These are phyloP conservation scores for Drosophila pallidifrons DNA, from an alignment of 1,140 invertebrate species.

Conservation along the genomic window DNA sequence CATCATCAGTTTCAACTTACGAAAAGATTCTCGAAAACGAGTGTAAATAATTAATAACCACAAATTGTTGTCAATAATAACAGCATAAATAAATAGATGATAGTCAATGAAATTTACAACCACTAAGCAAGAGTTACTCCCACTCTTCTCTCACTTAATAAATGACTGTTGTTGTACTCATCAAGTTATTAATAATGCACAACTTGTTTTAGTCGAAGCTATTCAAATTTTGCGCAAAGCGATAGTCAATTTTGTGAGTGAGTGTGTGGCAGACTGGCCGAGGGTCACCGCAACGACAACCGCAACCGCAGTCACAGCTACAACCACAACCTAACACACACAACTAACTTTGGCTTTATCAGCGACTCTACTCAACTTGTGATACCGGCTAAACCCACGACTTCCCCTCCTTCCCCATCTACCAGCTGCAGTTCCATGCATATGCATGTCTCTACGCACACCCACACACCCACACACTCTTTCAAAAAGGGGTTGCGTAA, in stretches of 20 bases:
- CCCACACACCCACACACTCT: conserved; percentile 18
- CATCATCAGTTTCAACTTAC: too few relatives aligned
- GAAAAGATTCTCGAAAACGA: too few relatives aligned
- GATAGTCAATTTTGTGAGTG: conserved; percentile 11
- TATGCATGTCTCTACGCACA: conserved; percentile 22
- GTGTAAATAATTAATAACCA: too few relatives aligned
- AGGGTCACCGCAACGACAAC: conserved; percentile 14
- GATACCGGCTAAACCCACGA: conserved; percentile 20
- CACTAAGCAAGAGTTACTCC: too few relatives aligned
- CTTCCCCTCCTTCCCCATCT: neutral
- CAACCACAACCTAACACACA: conserved; percentile 8
- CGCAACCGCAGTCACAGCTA: neutral
- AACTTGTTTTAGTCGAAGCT: neutral
- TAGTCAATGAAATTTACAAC: too few relatives aligned
- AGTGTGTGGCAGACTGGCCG: conserved; percentile 1
- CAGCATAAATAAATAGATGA: too few relatives aligned
- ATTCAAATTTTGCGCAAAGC: neutral
- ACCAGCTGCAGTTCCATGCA: conserved; percentile 20
- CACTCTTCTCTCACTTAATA: too few relatives aligned
- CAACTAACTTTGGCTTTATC: conserved; percentile 39
- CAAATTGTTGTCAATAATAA: too few relatives aligned
- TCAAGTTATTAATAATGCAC: too few relatives aligned
- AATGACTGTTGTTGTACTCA: too few relatives aligned
- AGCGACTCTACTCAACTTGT: conserved; percentile 31
- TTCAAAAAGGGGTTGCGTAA: conserved; percentile 25